Conservation (phyloP, 1,140 invertebrate species). For the Anagrus nilaparvatae region DNA sequence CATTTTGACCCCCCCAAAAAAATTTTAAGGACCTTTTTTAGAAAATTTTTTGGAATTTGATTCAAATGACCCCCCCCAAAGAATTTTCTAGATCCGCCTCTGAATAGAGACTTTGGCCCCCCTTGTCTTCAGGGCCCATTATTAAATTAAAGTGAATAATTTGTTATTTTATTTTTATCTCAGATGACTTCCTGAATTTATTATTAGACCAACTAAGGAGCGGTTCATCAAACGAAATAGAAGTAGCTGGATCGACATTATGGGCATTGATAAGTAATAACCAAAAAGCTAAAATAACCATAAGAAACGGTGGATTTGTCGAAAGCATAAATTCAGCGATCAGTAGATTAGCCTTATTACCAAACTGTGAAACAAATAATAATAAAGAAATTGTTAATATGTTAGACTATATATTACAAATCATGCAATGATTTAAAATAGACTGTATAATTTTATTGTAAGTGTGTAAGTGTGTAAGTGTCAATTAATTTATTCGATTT, state of each 20-base stretch:
- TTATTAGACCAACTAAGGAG: constrained; percentile 27
- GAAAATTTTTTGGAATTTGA: no score
- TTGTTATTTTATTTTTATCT: constrained; percentile 10
- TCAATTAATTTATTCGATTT: no score
- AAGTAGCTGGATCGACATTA: constrained; percentile 26
- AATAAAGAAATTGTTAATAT: constrained; percentile 27
- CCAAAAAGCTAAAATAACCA: constrained; percentile 36
- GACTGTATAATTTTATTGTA: no score
- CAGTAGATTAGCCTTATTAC: constrained; percentile 24
- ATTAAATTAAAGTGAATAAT: no score
- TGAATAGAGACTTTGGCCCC: no score
- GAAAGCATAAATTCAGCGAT: constrained; percentile 30
- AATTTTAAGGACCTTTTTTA: no score
- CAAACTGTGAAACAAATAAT: constrained; percentile 16
- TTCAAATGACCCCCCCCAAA: no score
- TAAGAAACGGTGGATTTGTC: constrained; percentile 29
- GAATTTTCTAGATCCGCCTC: no score
- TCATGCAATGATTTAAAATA: no score
- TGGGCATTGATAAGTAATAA: constrained; percentile 36
- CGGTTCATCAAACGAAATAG: constrained; percentile 27
- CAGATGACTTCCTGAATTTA: constrained; percentile 34
- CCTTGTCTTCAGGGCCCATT: no score
- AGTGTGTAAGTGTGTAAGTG: no score
- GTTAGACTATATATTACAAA: constrained; percentile 29
- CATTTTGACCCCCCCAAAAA: no score